phyloP scores from a whole-genome alignment of 92 coral and sea anemone species.

The Pocillopora grandis region DNA sequence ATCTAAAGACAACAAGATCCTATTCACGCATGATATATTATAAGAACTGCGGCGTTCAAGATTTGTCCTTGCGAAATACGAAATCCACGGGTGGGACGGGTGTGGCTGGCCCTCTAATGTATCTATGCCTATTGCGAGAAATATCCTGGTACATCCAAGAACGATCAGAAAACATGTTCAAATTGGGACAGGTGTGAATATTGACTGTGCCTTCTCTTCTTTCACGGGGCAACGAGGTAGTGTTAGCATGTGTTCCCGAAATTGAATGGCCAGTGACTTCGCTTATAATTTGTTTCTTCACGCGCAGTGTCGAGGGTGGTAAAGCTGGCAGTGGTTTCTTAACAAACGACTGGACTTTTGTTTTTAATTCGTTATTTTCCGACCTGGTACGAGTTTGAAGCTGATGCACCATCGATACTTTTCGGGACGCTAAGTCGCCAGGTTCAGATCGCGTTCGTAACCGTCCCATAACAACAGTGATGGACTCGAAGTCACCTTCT shows the following conservation, averaged over 20 bases:
- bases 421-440: conserved; percentile 36
- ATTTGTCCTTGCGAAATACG: conserved; percentile 40
- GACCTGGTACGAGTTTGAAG: conserved; percentile 33
- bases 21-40: neutral
- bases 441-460: conserved; percentile 42
- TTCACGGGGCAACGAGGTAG: conserved; percentile 35
- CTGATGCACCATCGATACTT: conserved; percentile 16
- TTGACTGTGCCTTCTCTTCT: conserved; percentile 60
- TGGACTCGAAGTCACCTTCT: conserved; percentile 27
- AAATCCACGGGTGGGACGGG: conserved; percentile 71
- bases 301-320: conserved; percentile 61
- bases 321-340: conserved; percentile 55
- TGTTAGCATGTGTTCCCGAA: conserved; percentile 15
- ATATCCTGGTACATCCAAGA: conserved; percentile 82
- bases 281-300: conserved; percentile 34
- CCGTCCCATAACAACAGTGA: neutral
- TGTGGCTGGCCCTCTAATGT: conserved; percentile 61
- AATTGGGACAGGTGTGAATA: conserved; percentile 70
- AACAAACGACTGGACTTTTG: conserved; percentile 67
- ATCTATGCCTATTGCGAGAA: conserved; percentile 60
- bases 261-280: conserved; percentile 27
- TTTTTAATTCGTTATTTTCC: conserved; percentile 35
- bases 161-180: conserved; percentile 62
- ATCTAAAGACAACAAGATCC: neutral
- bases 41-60: neutral